Conservation (phyloP, 1,140 invertebrate species). For the Neuroterus valhalla region DNA sequence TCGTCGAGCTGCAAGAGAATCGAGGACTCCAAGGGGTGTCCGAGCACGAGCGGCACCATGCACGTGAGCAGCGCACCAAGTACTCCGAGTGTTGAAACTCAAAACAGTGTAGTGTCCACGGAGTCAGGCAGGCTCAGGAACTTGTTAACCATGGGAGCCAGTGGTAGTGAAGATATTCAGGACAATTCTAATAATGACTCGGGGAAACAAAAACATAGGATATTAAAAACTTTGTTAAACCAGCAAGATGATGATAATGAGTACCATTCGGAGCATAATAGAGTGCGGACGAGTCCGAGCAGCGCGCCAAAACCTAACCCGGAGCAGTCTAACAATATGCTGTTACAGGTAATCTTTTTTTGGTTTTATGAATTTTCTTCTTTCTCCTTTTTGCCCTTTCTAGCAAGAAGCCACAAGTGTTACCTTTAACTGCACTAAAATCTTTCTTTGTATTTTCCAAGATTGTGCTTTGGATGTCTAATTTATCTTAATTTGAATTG, state of each 20-base stretch:
- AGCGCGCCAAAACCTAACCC: conserved; percentile 58
- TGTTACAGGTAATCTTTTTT: conserved; percentile 79
- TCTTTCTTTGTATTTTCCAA: too few species aligned
- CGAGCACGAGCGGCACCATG: conserved; percentile 35
- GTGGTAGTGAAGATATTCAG: conserved; percentile 68
- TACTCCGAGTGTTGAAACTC: conserved; percentile 42
- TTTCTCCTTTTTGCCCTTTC: too few species aligned
- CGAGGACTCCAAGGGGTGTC: conserved; percentile 33
- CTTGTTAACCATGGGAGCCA: conserved; percentile 79
- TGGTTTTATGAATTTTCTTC: conserved; percentile 31
- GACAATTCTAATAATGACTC: conserved; percentile 68
- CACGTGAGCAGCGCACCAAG: conserved; percentile 37
- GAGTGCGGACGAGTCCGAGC: conserved; percentile 61
- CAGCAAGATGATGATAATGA: conserved; percentile 87
- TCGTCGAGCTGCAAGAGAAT: conserved; percentile 25
- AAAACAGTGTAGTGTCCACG: conserved; percentile 63
- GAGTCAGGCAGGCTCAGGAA: conserved; percentile 81
- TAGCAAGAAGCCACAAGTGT: too few species aligned
- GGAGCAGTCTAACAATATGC: conserved; percentile 79
- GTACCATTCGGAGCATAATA: conserved; percentile 66
- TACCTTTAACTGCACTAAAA: too few species aligned
- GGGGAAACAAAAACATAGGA: conserved; percentile 76
- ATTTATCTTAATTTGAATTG: too few species aligned
- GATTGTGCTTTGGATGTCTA: too few species aligned
- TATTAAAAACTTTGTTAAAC: conserved; percentile 87